Conservation (phyloP, 2,113 vertebrate genomes). For the Cariama cristata region DNA sequence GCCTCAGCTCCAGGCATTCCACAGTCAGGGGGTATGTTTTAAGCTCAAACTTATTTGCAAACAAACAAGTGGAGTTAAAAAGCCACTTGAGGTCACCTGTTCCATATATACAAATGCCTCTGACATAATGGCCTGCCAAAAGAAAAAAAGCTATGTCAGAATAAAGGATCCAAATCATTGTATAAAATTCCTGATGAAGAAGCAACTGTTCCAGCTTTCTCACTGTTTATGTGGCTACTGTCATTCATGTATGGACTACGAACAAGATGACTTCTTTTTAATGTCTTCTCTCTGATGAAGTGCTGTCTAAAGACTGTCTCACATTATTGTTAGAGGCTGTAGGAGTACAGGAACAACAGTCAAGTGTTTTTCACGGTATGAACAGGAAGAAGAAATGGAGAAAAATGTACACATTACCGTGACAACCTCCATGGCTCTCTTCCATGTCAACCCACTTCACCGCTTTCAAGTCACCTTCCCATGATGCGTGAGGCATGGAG, state of each 20-base stretch:
- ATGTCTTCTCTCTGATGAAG: not conserved
- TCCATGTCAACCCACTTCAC: constrained; percentile 76
- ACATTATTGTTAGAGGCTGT: not conserved
- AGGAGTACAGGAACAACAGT: not conserved
- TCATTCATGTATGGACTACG: not conserved
- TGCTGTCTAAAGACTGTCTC: not conserved
- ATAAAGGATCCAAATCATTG: not conserved
- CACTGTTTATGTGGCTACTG: not conserved
- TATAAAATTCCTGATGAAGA: not conserved
- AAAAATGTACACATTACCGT: constrained; percentile 53
- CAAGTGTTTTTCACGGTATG: not conserved
- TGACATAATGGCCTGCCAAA: constrained; percentile 75
- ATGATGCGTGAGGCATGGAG: constrained; percentile 71
- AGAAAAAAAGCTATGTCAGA: not conserved
- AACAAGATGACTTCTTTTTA: not conserved
- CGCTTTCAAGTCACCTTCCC: constrained; percentile 71
- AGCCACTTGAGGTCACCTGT: constrained; percentile 80
- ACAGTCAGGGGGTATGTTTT: constrained; percentile 74
- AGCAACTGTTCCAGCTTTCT: not conserved
- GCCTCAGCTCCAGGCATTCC: constrained; percentile 79
- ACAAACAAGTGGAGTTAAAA: constrained; percentile 66
- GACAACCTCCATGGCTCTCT: constrained; percentile 69
- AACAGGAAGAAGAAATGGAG: not conserved
- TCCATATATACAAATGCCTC: constrained; percentile 79
- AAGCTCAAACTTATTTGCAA: constrained; percentile 83